Conservation (phyloP, 92 coral and sea anemone genomes). For the Zoanthus solanderi region DNA sequence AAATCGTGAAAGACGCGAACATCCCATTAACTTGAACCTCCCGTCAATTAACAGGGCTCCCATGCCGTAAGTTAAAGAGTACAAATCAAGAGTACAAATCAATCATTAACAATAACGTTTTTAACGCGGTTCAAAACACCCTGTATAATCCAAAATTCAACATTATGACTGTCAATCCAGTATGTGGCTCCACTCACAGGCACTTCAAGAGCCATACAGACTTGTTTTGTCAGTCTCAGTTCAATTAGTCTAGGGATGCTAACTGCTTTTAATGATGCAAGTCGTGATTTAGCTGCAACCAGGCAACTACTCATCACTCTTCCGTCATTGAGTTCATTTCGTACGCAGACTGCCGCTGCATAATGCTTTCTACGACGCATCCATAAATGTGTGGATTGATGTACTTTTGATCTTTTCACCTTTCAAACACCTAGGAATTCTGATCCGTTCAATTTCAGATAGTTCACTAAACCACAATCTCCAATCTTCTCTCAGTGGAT, state of each 20-base stretch:
- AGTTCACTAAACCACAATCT: conserved; percentile 37
- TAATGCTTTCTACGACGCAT: conserved; percentile 21
- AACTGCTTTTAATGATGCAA: not conserved
- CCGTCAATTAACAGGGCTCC: too few relatives aligned
- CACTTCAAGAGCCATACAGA: not conserved
- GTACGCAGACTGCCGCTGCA: not conserved
- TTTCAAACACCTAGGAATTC: conserved; percentile 57
- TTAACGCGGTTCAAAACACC: too few relatives aligned
- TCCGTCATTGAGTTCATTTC: not conserved
- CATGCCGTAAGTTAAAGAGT: too few relatives aligned
- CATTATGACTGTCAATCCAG: conserved; percentile 53
- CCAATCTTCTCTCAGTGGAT: conserved; percentile 8
- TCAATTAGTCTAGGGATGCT: not conserved
- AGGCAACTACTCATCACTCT: not conserved
- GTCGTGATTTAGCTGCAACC: not conserved
- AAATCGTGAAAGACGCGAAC: too few relatives aligned
- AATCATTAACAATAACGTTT: too few relatives aligned
- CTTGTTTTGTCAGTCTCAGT: not conserved
- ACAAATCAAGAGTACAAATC: too few relatives aligned
- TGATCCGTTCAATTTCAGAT: conserved; percentile 27
- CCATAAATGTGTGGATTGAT: conserved; percentile 60
- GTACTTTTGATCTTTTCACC: not conserved
- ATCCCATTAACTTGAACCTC: too few relatives aligned
- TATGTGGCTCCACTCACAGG: conserved; percentile 9
- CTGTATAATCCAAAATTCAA: conserved; percentile 37